phyloP scores from a whole-genome alignment of 1,140 invertebrate species.

The Drosophila santomea region DNA sequence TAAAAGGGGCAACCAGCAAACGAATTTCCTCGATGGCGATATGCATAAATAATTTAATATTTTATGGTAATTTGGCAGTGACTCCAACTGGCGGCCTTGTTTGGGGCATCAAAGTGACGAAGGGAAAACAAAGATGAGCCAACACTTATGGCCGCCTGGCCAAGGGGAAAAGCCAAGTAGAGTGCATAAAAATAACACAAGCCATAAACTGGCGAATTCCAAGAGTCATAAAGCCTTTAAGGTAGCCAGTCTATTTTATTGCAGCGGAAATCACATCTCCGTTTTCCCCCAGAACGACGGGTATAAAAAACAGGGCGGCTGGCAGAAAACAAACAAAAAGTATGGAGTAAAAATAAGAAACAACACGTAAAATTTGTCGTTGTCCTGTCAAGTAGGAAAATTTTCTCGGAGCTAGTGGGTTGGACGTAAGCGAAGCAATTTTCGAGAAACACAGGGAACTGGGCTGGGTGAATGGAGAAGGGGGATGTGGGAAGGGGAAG shows the following conservation, averaged over 20 bases:
- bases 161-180: slow-evolving; percentile 14
- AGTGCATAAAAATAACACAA: slow-evolving; percentile 69
- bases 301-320: slow-evolving; percentile 24
- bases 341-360: slow-evolving; percentile 53
- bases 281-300: slow-evolving; percentile 21
- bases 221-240: slow-evolving; percentile 75
- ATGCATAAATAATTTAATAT: slow-evolving; percentile 79
- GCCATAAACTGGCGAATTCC: slow-evolving; percentile 78
- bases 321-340: slow-evolving; percentile 16
- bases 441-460: slow-evolving; percentile 35
- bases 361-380: slow-evolving; percentile 75
- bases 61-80: slow-evolving; percentile 65
- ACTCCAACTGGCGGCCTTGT: slow-evolving; percentile 23
- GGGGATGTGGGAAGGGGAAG: not conserved
- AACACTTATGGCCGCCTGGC: slow-evolving; percentile 38
- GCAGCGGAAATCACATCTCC: slow-evolving; percentile 73
- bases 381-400: slow-evolving; percentile 38
- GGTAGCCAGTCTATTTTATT: slow-evolving; percentile 78
- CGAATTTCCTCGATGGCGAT: slow-evolving; percentile 38
- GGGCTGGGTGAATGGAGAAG: not conserved
- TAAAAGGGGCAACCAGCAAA: slow-evolving; percentile 33
- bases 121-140: slow-evolving; percentile 43
- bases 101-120: slow-evolving; percentile 31
- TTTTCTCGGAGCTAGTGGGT: slow-evolving; percentile 24
- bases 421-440: slow-evolving; percentile 53